These are phyloP conservation scores for Eriocheir sinensis DNA, from an alignment of 1,140 invertebrate species.

Conservation along the genomic window DNA sequence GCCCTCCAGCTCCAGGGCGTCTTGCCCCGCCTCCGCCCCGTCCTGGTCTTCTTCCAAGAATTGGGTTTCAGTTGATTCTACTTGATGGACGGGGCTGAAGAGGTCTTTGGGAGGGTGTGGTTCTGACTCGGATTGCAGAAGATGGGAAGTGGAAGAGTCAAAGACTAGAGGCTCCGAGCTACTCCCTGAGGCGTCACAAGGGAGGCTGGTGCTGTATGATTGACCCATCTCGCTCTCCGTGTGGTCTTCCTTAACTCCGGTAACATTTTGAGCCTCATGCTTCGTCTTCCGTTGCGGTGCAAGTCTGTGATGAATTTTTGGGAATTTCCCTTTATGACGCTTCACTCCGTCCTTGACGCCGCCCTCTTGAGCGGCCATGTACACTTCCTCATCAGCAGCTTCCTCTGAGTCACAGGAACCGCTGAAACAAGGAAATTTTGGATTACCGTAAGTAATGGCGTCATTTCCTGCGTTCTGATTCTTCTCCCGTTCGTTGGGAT, in stretches of 20 bases:
- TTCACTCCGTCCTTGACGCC: neutral
- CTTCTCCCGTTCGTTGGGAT: slow-evolving; percentile 33
- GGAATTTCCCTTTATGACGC: neutral
- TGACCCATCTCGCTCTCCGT: neutral
- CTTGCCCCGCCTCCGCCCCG: slow-evolving; percentile 55
- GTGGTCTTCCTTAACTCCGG: slow-evolving; percentile 47
- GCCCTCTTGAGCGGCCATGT: slow-evolving; percentile 49
- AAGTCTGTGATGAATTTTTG: slow-evolving; percentile 46
- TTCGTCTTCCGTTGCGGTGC: slow-evolving; percentile 56
- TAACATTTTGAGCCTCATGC: slow-evolving; percentile 46
- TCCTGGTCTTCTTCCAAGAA: neutral
- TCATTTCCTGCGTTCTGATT: neutral
- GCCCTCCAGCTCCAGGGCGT: slow-evolving; percentile 53
- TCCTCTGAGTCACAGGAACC: slow-evolving; percentile 33
- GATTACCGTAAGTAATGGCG: neutral
- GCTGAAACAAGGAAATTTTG: slow-evolving; percentile 53
- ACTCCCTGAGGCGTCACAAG: slow-evolving; percentile 39
- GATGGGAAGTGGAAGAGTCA: slow-evolving; percentile 34
- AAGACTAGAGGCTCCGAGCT: slow-evolving; percentile 35
- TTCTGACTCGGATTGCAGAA: slow-evolving; percentile 12
- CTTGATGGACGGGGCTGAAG: slow-evolving; percentile 43
- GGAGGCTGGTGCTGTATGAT: slow-evolving; percentile 27
- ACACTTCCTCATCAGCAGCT: slow-evolving; percentile 37
- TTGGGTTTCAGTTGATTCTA: slow-evolving; percentile 31
- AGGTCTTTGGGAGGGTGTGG: neutral